These are phyloP conservation scores for Drosophila ironensis DNA, from an alignment of 1,140 invertebrate species.

Conservation along the genomic window DNA sequence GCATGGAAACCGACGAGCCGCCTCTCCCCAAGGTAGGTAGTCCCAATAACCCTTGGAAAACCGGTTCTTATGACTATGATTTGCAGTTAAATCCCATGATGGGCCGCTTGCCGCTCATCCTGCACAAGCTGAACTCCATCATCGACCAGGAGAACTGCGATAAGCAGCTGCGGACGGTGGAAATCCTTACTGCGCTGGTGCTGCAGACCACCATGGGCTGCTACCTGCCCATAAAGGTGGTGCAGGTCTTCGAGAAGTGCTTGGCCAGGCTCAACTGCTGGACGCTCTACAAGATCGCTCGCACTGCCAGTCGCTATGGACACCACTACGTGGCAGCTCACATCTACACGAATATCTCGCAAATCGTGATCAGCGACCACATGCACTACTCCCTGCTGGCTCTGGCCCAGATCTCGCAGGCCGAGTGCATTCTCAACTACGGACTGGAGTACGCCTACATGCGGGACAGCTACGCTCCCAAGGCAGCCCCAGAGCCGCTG, in stretches of 20 bases:
- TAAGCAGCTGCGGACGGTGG: conserved; percentile 59
- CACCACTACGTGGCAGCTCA: conserved; percentile 89
- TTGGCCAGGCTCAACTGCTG: conserved; percentile 88
- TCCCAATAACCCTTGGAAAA: background rate
- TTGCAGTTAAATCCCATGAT: conserved; percentile 69
- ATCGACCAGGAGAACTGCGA: conserved; percentile 45
- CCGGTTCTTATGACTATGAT: background rate
- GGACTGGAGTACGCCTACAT: conserved; percentile 68
- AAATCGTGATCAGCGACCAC: conserved; percentile 93
- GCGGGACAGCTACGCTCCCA: conserved; percentile 60
- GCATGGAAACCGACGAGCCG: conserved; percentile 65
- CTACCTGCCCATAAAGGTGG: conserved; percentile 83
- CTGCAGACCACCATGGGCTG: conserved; percentile 90
- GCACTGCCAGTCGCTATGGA: conserved; percentile 91
- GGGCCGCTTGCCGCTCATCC: conserved; percentile 60
- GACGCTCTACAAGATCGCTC: conserved; percentile 92
- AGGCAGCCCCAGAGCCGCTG: conserved; percentile 31
- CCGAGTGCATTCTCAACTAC: conserved; percentile 84
- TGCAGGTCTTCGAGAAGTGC: conserved; percentile 84
- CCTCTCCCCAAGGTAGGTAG: conserved; percentile 28
- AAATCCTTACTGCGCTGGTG: conserved; percentile 82
- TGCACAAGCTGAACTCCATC: conserved; percentile 72
- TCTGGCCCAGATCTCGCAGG: conserved; percentile 87
- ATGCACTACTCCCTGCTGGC: conserved; percentile 95
- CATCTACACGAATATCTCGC: conserved; percentile 87